Base-by-base conservation (phyloP, 2,113 vertebrate species). In the Thamnaconus septentrionalis region DNA sequence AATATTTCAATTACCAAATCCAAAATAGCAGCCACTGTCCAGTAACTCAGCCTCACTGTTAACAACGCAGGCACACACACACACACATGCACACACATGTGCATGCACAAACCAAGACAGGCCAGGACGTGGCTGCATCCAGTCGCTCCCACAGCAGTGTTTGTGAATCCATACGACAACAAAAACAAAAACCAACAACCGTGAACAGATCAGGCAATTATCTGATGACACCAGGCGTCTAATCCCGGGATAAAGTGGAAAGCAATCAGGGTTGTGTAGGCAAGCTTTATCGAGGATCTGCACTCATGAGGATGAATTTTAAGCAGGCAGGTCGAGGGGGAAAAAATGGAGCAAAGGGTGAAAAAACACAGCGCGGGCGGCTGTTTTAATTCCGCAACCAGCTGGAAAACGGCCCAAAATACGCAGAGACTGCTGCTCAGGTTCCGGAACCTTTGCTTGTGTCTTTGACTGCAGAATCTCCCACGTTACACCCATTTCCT, bases 1-100 rank as follows among this genome's bases (percentile, higher is more conserved):
- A 61, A 82, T 78, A 71, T 80, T 80, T 75, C 68, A 75, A 67
- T 76, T 59, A 74, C 45, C 44, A 45, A 70, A 80, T 76, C 68
- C 40, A 57, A 79, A 76, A 58, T 63, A 61, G 64, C 56, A 48
- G 76, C 59, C 64, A 69, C 63, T 42, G 58, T 59, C 63, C 53
- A 63, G 73, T 4, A 3, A 53, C 67, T 48, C 39, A 41, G 53
- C 64, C 3, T 53, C 50, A 71, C 12, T 41, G 6, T 76, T 60
- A 58, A 70, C 49, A 68, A 39, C 52, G 49, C 61, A 43, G 9
- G 7, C 46, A 66, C 49, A 53, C 61, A 66, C 49, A 65, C 0
- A 41, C 58, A 58, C 45, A 11, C 53, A 46, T 6, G 18, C 58
- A 45, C 18, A 3, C 4, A 56, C 77, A 57, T 8, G 4, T 73